These are phyloP conservation scores for Auanema sp. DNA, from an alignment of 2,888 invertebrate genomes.

Conservation along the genomic window DNA sequence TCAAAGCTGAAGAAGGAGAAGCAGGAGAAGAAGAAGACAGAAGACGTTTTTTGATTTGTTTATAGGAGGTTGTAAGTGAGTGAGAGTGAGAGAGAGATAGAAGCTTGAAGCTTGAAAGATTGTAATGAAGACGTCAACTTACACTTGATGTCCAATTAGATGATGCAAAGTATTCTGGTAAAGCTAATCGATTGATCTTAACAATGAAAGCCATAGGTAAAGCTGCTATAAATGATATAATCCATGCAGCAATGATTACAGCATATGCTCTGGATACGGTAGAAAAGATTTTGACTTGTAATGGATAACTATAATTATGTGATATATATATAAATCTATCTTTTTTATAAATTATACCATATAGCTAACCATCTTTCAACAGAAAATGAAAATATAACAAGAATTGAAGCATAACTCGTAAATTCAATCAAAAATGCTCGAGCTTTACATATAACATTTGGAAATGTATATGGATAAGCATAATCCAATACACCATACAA, in stretches of 20 bases:
- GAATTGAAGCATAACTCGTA: conserved; percentile 57
- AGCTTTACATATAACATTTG: conserved; percentile 52
- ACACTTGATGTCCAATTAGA: conserved; percentile 34
- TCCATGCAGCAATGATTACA: conserved; percentile 56
- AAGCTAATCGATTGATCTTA: conserved; percentile 42
- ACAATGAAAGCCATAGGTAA: conserved; percentile 53
- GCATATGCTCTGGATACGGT: conserved; percentile 54
- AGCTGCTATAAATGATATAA: conserved; percentile 55
- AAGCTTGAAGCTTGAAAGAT: neutral
- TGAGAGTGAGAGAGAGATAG: too few species aligned
- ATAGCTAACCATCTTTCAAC: conserved; percentile 63
- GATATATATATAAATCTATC: neutral
- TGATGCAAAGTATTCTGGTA: conserved; percentile 42
- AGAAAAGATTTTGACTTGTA: conserved; percentile 55
- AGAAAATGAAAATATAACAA: conserved; percentile 62
- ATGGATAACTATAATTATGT: conserved; percentile 50
- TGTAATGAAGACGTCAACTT: neutral
- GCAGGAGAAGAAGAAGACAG: too few species aligned
- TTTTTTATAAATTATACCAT: conserved; percentile 39
- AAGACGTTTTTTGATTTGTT: too few species aligned
- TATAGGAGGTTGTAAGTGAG: too few species aligned
- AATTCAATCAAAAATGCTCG: conserved; percentile 62
- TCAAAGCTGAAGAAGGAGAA: too few species aligned
- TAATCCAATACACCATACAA: conserved; percentile 55
- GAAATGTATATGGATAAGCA: conserved; percentile 58